Conservation (phyloP, 2,888 invertebrate genomes). For the Drosophila nr. perissopoda region DNA sequence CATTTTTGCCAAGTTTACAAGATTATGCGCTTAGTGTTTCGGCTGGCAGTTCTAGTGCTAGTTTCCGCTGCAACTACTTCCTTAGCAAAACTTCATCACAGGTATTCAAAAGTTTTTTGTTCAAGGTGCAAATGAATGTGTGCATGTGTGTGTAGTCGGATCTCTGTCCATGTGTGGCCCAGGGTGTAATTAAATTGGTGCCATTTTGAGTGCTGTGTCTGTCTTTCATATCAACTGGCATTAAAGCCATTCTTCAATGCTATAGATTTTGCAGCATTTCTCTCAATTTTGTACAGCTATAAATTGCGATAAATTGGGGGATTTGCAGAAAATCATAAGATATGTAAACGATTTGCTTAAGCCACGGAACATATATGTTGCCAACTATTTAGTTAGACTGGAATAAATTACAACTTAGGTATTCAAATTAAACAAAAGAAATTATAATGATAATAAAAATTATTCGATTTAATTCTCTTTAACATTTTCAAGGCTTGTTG, state of each 20-base stretch:
- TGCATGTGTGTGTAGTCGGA: slow-evolving; percentile 11
- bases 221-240: slow-evolving; percentile 21
- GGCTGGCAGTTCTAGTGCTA: slow-evolving; percentile 38
- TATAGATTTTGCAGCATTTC: slow-evolving; percentile 10
- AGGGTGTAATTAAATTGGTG: slow-evolving; percentile 67
- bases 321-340: not conserved
- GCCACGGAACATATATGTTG: not conserved
- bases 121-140: slow-evolving; percentile 55
- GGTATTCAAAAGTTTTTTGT: slow-evolving; percentile 63
- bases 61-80: slow-evolving; percentile 1
- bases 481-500: not conserved
- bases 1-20: slow-evolving; percentile 78
- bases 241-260: slow-evolving; percentile 30
- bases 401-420: not conserved
- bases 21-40: slow-evolving; percentile 77
- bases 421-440: too few species aligned
- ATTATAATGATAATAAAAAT: not conserved
- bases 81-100: slow-evolving; percentile 51
- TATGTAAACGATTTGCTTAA: not conserved
- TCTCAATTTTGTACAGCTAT: not conserved
- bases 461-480: not conserved
- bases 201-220: slow-evolving; percentile 34
- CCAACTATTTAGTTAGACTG: not conserved
- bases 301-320: not conserved
- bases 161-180: slow-evolving; percentile 33